Evolutionary conservation across 2,888 invertebrate species (phyloP).

Genomic region (Mythimna impura): DNA sequence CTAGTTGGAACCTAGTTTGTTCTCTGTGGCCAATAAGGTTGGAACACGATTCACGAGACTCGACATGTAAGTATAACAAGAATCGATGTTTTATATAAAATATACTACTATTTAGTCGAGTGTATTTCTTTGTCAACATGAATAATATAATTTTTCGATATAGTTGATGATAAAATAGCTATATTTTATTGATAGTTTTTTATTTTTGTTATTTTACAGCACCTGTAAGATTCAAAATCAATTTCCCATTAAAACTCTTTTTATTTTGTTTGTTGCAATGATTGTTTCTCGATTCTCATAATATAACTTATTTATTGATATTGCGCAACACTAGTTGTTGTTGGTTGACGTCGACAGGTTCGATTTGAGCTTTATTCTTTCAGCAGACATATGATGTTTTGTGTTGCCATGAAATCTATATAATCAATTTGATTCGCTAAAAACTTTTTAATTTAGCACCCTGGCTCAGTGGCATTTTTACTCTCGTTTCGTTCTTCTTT

Average conservation of each 20-base stretch:
- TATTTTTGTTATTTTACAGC: too few species aligned
- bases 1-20: slow-evolving; percentile 62
- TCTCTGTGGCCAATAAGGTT: slow-evolving; percentile 51
- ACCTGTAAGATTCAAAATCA: too few species aligned
- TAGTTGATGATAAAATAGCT: too few species aligned
- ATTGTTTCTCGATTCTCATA: background rate
- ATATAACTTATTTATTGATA: background rate
- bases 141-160: too few species aligned
- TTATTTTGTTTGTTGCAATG: too few species aligned
- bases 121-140: background rate
- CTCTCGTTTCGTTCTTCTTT: too few species aligned
- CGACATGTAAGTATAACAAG: background rate
- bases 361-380: background rate
- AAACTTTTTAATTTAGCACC: background rate
- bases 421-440: too few species aligned
- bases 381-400: slow-evolving; percentile 17
- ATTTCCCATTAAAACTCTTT: too few species aligned
- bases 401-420: slow-evolving; percentile 23
- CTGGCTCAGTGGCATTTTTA: too few species aligned
- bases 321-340: slow-evolving; percentile 7
- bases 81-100: slow-evolving; percentile 16
- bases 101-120: background rate
- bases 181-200: too few species aligned
- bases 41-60: slow-evolving; percentile 11
- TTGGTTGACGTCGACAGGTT: slow-evolving; percentile 34